Base-by-base conservation (phyloP, 2,113 vertebrate species). In the Pelobates fuscus region DNA sequence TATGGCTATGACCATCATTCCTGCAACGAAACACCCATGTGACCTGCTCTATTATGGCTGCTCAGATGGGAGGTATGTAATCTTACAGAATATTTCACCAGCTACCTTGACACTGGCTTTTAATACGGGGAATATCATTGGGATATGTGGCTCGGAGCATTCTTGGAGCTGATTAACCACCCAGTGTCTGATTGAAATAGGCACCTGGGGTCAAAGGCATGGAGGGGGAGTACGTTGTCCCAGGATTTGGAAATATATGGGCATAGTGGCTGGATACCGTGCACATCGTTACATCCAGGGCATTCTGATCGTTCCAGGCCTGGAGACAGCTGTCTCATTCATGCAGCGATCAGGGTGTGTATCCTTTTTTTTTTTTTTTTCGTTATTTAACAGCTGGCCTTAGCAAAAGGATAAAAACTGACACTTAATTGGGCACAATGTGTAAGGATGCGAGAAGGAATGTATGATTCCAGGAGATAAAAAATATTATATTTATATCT, bases 1-100 rank as follows among this genome's bases (percentile, higher is more conserved):
- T 84, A 88, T 84, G 82, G 86, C 82, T 81, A 81, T 81, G 84
- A 81, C 84, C 86, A 81, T 80, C 84, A 82, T 86, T 79, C 84
- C 85, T 82, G 87, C 86, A 87, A 87, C 83, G 86, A 66, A 76
- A 76, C 72, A 67, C 64, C 72, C 72, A 76, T 67, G 72, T 76
- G 72, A 76, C 72, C 72, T 60, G 63, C 63, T 76, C 32, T 60
- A 61, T 52, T 58, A 76, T 76, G 72, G 72, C 72, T 60, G 72
- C 72, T 76, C 64, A 59, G 72, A 60, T 49, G 72, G 72, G 55
- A 76, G 72, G 72, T 76, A 76, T 76, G 72, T 76, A 49, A 46
- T 44, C 71, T 57, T 27, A 46, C 64, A 46, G 37, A 54, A 54
- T 41, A 44, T 30, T n/a, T 29, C n/a, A 18, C 17, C 27, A 27